Conservation (phyloP, 2,113 vertebrate genomes). For the Tichodroma muraria region DNA sequence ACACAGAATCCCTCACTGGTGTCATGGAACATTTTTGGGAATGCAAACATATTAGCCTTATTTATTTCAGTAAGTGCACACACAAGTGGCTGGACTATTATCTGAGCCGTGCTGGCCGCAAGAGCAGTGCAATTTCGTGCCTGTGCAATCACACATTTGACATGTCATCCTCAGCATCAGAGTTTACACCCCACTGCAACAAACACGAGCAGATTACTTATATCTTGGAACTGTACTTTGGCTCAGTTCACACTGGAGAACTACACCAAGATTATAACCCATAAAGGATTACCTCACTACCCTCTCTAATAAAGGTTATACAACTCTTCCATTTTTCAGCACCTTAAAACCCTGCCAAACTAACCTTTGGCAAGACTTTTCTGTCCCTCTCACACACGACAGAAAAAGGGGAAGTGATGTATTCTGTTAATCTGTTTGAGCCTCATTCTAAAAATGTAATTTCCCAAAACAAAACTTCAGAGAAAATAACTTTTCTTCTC, state of each 20-base stretch:
- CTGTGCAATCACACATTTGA: background rate
- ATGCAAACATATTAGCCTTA: background rate
- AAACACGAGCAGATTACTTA: background rate
- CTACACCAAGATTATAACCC: background rate
- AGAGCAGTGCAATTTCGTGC: background rate
- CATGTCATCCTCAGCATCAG: background rate
- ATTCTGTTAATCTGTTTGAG: background rate
- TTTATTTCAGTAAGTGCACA: background rate
- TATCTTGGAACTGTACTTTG: conserved; percentile 3
- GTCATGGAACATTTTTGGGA: background rate
- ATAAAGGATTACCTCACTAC: background rate
- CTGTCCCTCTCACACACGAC: background rate
- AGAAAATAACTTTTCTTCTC: background rate
- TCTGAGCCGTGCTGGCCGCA: background rate
- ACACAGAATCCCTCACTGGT: background rate
- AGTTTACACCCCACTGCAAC: background rate
- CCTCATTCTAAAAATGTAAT: background rate
- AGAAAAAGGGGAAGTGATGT: background rate
- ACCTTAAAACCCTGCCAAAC: background rate
- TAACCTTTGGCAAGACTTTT: background rate
- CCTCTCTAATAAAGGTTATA: background rate
- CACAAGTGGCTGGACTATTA: background rate
- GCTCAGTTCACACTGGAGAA: background rate
- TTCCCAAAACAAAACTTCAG: background rate
- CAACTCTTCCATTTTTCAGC: conserved; percentile 6